A percentile compares a stretch with the other conserved stretches of the same genome.
phyloP scores from a whole-genome alignment of 2,113 vertebrate species.

The Crotalus horridus region DNA sequence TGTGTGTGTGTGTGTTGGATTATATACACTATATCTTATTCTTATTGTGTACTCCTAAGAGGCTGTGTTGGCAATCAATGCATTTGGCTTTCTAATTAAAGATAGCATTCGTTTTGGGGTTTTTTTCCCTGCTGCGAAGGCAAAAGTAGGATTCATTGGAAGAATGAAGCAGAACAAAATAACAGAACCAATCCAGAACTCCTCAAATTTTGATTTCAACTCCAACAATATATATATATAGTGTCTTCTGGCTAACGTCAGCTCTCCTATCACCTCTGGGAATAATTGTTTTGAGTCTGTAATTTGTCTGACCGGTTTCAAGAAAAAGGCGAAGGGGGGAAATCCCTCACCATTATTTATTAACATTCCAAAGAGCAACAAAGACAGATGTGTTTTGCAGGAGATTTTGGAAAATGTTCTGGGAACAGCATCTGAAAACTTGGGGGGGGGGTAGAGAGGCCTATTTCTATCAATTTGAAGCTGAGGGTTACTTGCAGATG shows the following conservation, averaged over 20 bases:
- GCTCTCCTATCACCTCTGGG: conserved; percentile 21
- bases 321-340: neutral
- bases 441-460: neutral
- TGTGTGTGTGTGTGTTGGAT: neutral
- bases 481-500: conserved; percentile 69
- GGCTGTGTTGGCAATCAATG: neutral
- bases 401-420: conserved; percentile 71
- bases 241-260: conserved; percentile 56
- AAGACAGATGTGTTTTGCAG: conserved; percentile 69
- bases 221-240: conserved; percentile 49
- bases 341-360: conserved; percentile 62
- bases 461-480: conserved; percentile 72
- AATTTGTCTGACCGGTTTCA: conserved; percentile 68
- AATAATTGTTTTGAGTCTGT: conserved; percentile 63
- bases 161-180: conserved; percentile 22
- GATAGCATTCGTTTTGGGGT: neutral
- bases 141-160: neutral
- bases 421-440: conserved; percentile 66
- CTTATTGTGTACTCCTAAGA: neutral
- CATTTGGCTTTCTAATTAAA: neutral
- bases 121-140: neutral
- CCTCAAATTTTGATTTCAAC: conserved; percentile 28
- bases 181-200: conserved; percentile 22
- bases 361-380: conserved; percentile 65
- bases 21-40: neutral